Evolutionary conservation across 2,113 vertebrate species (phyloP).

Genomic region (Thinocorus orbignyianus): DNA sequence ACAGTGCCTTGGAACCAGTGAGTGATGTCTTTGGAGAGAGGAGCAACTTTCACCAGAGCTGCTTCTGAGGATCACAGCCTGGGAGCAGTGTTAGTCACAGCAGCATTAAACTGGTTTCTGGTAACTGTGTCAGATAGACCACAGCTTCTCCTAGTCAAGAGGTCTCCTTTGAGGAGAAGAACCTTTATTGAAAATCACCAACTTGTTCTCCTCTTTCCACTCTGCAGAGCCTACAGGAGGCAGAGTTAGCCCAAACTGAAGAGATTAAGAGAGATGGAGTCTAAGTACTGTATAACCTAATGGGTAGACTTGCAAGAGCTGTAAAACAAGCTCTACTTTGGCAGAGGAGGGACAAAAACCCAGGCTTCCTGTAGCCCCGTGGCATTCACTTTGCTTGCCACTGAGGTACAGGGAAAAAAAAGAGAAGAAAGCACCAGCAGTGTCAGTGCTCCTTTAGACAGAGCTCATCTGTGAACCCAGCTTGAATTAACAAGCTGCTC

Average conservation of each 20-base stretch:
- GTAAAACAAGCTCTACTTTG: not conserved
- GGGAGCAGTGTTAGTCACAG: not conserved
- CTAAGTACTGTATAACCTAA: not conserved
- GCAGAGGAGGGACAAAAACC: not conserved
- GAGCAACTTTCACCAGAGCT: not conserved
- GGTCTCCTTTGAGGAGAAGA: not conserved
- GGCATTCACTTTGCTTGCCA: not conserved
- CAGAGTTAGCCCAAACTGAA: not conserved
- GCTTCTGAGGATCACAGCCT: not conserved
- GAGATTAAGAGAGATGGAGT: not conserved
- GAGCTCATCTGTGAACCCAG: not conserved
- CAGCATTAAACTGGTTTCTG: not conserved
- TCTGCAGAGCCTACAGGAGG: accelerated
- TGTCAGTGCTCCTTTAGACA: not conserved
- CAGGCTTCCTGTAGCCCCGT: not conserved
- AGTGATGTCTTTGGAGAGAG: not conserved
- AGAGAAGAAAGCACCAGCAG: not conserved
- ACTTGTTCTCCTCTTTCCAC: not conserved
- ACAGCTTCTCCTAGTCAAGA: not conserved
- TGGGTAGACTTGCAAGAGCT: not conserved
- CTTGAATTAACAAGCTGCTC: not conserved
- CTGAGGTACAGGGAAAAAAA: not conserved
- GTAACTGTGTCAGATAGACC: not conserved
- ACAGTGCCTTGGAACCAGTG: not conserved
- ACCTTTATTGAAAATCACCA: not conserved